These are phyloP conservation scores for Aphis craccivora DNA, from an alignment of 1,140 invertebrate species.

Conservation along the genomic window DNA sequence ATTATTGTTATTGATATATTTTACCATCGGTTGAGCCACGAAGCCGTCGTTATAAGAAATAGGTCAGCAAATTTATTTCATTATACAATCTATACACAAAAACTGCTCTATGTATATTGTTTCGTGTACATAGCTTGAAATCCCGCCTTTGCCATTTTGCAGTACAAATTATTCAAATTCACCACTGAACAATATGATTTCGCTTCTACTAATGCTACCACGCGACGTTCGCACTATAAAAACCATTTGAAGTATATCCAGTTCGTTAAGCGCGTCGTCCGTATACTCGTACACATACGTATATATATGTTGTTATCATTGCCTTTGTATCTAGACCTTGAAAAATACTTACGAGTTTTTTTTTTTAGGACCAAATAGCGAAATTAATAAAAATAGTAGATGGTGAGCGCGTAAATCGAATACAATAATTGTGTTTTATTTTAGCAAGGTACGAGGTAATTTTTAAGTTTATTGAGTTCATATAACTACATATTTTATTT, in stretches of 20 bases:
- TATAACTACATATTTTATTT: neutral
- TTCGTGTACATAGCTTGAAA: neutral
- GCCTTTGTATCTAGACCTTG: neutral
- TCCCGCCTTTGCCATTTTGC: neutral
- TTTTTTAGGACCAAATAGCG: neutral
- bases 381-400: neutral
- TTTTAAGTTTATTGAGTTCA: neutral
- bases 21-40: too few species aligned
- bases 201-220: neutral
- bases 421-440: neutral
- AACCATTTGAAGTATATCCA: constrained; percentile 31
- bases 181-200: neutral
- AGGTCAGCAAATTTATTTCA: neutral
- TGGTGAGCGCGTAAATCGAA: neutral
- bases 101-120: neutral
- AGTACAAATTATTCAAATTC: constrained; percentile 17
- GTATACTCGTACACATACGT: neutral
- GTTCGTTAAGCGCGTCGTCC: neutral
- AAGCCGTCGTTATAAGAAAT: neutral
- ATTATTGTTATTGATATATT: too few species aligned
- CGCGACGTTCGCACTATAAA: neutral
- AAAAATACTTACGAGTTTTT: neutral
- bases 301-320: neutral
- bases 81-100: neutral
- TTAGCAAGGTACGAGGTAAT: neutral